Base-by-base conservation (phyloP, 2,888 invertebrate genomes). In the Metellina segmentata region DNA sequence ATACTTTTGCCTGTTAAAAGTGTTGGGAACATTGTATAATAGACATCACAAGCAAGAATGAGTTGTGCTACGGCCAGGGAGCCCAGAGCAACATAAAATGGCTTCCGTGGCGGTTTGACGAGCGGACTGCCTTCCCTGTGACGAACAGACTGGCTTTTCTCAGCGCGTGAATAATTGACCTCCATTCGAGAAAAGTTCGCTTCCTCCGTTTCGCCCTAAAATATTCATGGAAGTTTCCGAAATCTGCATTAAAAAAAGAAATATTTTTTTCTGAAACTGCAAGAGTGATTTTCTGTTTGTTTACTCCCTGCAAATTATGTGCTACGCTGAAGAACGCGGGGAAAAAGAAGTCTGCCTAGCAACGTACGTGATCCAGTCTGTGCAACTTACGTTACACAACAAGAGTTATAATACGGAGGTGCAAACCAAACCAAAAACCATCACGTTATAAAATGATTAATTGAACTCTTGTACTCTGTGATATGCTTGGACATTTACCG, bases 111-210 rank as follows among this genome's bases (percentile, higher is more conserved):
- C 34, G 34, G 34, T 34, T 34, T 34, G 34, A 4, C 34, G 34
- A 2, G 34, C 34, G 34, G 34, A 4, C 34, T 34, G 34, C 34
- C 4, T 34, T 61, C 61, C 61, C 5, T 61, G 16, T 61, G 11
- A 16, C 9, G 61, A 79, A 79, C 53, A 34, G 79, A n/a, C 9
- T 34, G 53, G 34, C 79, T 61, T 34, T 79, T 79, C 79, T 34
- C 61, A 79, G 61, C 20, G 79, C 61, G 79, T 61, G 53, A 79
- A 79, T 79, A 79, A 79, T 79, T 79, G 79, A 79, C 79, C 79
- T 69, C 34, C 79, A 34, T 34, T 48, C 34, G 34, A 7, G 13
- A 61, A 9, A 61, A 19, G 34, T 77, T 49, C 79, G 16, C 13
- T 61, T 20, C 61, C 34, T n/a, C 61, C 34, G 61, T 61, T 79